These are phyloP conservation scores for Drosophila paramelanica DNA, from an alignment of 2,888 invertebrate genomes.

Conservation along the genomic window DNA sequence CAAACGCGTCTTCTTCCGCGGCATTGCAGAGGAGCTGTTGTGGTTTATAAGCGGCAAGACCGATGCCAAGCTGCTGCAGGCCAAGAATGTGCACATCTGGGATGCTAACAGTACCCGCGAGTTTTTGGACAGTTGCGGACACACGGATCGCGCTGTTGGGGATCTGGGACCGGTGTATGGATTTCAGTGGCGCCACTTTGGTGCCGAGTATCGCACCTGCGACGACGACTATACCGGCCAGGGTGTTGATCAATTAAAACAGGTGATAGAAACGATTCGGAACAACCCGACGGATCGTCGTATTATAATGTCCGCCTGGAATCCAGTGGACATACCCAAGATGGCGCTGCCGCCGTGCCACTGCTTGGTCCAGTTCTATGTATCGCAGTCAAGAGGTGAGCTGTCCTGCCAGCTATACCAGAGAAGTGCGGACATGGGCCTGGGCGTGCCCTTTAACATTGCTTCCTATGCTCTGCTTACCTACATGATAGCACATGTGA, in stretches of 20 bases:
- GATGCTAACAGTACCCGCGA: conserved; percentile 96
- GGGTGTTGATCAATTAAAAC: conserved; percentile 95
- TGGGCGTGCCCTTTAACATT: conserved; percentile 99
- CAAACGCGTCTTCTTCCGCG: conserved; percentile 96
- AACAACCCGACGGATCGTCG: conserved; percentile 94
- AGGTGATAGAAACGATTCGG: conserved; percentile 92
- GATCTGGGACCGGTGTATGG: conserved; percentile 99
- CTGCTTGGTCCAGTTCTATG: conserved; percentile 97
- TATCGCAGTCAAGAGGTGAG: conserved; percentile 88
- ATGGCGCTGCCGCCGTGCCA: conserved; percentile 99
- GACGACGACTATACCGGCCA: conserved; percentile 91
- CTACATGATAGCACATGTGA: conserved; percentile 97
- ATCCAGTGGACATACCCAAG: conserved; percentile 92
- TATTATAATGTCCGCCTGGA: conserved; percentile 98
- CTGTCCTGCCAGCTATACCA: conserved; percentile 97
- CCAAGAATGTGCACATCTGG: conserved; percentile 96
- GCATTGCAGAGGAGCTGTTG: conserved; percentile 95
- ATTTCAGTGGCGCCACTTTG: conserved; percentile 99
- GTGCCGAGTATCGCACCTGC: conserved; percentile 94
- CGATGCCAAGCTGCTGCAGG: conserved; percentile 92
- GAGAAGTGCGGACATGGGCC: conserved; percentile 98
- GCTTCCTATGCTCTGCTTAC: conserved; percentile 98
- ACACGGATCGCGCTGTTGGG: conserved; percentile 94
- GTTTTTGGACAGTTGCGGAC: conserved; percentile 94
- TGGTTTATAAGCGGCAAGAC: conserved; percentile 98